Percentiles rank a stretch among this genome's conserved stretches.
Evolutionary conservation across 2,797 vertebrate species (phyloP).

Genomic region (Cryptoblepharus egeriae): DNA sequence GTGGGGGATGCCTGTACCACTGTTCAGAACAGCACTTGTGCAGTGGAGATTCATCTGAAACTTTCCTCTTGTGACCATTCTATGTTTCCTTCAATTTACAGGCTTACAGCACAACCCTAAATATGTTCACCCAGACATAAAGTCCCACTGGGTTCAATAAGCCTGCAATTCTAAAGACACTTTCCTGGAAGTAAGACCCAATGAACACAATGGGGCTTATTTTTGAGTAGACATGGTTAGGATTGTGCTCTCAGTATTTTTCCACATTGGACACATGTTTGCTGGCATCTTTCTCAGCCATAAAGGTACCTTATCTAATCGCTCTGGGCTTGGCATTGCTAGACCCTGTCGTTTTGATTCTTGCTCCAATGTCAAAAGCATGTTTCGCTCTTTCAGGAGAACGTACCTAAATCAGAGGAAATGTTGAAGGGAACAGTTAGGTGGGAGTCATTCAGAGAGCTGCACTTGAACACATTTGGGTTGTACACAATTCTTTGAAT

Average conservation of each 20-base stretch:
- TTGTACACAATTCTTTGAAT: not conserved
- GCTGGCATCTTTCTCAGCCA: not conserved
- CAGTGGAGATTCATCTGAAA: not conserved
- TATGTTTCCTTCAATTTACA: too few relatives aligned
- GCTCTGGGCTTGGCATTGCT: conserved; percentile 93
- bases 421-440: not conserved
- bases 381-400: conserved; percentile 96
- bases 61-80: too few relatives aligned
- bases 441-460: not conserved
- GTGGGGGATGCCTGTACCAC: too few relatives aligned
- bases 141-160: too few relatives aligned
- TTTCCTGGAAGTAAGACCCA: too few relatives aligned
- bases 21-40: not conserved
- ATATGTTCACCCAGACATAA: too few relatives aligned
- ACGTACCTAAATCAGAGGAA: conserved; percentile 87
- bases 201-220: too few relatives aligned
- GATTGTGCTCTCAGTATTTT: not conserved
- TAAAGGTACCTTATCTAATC: conserved; percentile 87
- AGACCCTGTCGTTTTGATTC: conserved; percentile 86
- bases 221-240: too few relatives aligned
- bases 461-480: not conserved
- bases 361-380: conserved; percentile 92
- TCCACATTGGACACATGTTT: not conserved
- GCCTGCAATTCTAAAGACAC: too few relatives aligned
- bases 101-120: too few relatives aligned